A percentile compares a stretch with the other conserved stretches of the same genome.
Evolutionary conservation across 37 sponge, comb jelly and placozoan genomes (phyloP).

Genomic region (Bolinopsis microptera): DNA sequence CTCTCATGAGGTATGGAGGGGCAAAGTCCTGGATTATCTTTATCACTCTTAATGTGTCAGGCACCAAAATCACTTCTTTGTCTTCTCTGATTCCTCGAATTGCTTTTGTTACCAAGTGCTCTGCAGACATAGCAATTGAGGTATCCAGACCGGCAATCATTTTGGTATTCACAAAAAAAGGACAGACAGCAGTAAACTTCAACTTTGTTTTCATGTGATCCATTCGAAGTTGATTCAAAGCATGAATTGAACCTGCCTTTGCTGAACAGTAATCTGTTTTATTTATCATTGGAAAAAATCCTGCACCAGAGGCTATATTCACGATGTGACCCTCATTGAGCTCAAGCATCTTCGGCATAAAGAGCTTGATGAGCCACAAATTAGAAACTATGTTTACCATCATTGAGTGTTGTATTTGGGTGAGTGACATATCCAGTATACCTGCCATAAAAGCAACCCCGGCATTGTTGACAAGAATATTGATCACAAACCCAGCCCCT

Average conservation of each 20-base stretch:
- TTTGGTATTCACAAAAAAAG: constrained; percentile 18
- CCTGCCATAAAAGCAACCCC: neutral
- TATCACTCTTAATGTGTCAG: neutral
- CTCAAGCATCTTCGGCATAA: constrained; percentile 33
- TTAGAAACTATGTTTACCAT: neutral
- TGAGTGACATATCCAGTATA: neutral
- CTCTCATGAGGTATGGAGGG: too few relatives aligned
- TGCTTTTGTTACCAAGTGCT: neutral
- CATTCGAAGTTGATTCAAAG: neutral
- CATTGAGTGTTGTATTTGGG: constrained; percentile 17
- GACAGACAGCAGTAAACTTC: constrained; percentile 51
- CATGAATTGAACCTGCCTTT: constrained; percentile 42
- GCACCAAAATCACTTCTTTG: neutral
- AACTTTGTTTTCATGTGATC: neutral
- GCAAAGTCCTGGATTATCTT: neutral
- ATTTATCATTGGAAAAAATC: neutral
- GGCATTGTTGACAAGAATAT: constrained; percentile 56
- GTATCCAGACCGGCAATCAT: neutral
- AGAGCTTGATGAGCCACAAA: constrained; percentile 42
- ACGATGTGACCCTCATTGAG: constrained; percentile 24
- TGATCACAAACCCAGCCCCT: neutral
- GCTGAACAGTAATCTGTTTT: constrained; percentile 47
- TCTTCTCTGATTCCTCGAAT: neutral
- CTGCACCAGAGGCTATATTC: constrained; percentile 33
- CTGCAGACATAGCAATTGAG: neutral